A percentile compares a stretch with the other conserved stretches of the same genome.
phyloP scores from a whole-genome alignment of 2,888 invertebrate species.

The Odiellus spinosus region DNA sequence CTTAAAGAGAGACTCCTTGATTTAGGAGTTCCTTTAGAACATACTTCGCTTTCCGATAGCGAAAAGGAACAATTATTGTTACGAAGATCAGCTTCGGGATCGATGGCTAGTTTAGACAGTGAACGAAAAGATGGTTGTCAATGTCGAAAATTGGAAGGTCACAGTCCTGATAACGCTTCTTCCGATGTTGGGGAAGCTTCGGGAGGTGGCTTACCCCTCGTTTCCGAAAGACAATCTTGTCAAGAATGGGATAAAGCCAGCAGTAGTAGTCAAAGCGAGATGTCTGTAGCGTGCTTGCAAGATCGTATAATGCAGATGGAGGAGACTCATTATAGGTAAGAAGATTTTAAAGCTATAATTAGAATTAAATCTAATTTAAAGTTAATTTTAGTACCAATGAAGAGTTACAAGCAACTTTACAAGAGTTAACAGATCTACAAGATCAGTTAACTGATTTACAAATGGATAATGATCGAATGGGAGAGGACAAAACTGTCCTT shows the following conservation, averaged over 20 bases:
- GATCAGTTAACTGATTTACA: conserved; percentile 70
- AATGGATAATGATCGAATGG: conserved; percentile 67
- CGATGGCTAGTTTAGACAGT: conserved; percentile 18
- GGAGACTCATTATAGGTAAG: conserved; percentile 52
- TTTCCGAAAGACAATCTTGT: conserved; percentile 35
- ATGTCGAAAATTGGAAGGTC: too few relatives aligned
- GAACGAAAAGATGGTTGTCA: not conserved
- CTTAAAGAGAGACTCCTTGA: conserved; percentile 29
- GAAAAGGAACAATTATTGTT: conserved; percentile 31
- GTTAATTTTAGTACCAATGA: conserved; percentile 71
- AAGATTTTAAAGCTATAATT: not conserved
- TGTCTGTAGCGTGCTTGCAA: conserved; percentile 73
- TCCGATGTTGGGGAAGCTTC: conserved; percentile 14
- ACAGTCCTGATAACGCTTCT: conserved; percentile 4
- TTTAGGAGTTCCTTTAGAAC: conserved; percentile 30
- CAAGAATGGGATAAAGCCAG: conserved; percentile 87
- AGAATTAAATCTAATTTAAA: too few relatives aligned
- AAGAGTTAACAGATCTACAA: conserved; percentile 78
- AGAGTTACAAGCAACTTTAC: conserved; percentile 81
- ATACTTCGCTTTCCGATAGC: conserved; percentile 29
- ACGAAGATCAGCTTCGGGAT: conserved; percentile 18
- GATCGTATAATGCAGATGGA: conserved; percentile 87
- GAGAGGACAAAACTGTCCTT: conserved; percentile 74
- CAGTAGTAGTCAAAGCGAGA: conserved; percentile 67
- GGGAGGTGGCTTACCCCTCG: conserved; percentile 7